Evolutionary conservation across 1,140 invertebrate genomes (phyloP).

Genomic region (Ganaspis sp.): DNA sequence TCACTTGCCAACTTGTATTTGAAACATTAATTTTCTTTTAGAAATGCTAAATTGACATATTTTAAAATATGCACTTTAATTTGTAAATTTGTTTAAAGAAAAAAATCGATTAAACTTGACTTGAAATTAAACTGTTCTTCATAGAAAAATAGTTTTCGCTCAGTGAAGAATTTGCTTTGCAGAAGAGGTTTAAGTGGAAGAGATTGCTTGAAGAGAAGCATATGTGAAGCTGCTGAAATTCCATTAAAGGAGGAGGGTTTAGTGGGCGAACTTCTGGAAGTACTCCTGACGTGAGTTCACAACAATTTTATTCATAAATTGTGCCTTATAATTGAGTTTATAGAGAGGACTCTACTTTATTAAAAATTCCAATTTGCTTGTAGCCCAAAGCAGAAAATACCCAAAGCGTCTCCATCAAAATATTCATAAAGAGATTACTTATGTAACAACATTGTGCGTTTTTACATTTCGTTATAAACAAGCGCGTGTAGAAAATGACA

Average conservation of each 20-base stretch:
- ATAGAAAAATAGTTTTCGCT: background rate
- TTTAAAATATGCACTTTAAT: slow-evolving; percentile 36
- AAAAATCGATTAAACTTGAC: background rate
- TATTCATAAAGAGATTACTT: too few relatives aligned
- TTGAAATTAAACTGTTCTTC: slow-evolving; percentile 34
- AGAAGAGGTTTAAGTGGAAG: slow-evolving; percentile 65
- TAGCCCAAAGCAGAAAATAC: background rate
- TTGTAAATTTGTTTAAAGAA: too few relatives aligned
- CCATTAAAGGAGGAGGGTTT: slow-evolving; percentile 74
- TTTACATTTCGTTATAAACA: too few relatives aligned
- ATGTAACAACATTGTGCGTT: too few relatives aligned
- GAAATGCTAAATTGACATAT: background rate
- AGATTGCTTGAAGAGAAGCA: slow-evolving; percentile 73
- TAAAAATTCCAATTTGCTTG: background rate
- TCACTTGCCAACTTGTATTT: background rate
- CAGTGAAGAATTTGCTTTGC: slow-evolving; percentile 41
- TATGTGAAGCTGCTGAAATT: slow-evolving; percentile 73
- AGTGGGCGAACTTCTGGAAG: slow-evolving; percentile 75
- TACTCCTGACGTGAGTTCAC: slow-evolving; percentile 74
- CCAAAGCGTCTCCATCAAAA: background rate
- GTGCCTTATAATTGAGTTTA: slow-evolving; percentile 32
- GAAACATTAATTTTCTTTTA: background rate
- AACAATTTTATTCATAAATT: slow-evolving; percentile 51
- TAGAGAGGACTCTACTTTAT: background rate
- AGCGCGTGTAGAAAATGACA: too few relatives aligned